These are phyloP conservation scores for Ennomos erosarius DNA, from an alignment of 2,888 invertebrate species.

Conservation along the genomic window DNA sequence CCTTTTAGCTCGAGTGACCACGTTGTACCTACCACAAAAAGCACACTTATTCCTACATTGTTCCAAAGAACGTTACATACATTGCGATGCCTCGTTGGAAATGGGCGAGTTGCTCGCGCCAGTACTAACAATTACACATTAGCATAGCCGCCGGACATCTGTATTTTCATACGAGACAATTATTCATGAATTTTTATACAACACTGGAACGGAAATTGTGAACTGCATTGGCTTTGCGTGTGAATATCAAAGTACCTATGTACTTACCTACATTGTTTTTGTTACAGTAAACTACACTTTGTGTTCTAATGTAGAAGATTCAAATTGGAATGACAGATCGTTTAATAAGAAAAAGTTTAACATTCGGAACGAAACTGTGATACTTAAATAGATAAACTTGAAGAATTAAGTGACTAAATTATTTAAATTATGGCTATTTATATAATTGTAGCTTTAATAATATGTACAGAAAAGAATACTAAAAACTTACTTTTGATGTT, in stretches of 20 bases:
- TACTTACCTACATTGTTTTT: background rate
- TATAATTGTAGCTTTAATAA: too few relatives aligned
- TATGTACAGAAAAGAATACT: too few relatives aligned
- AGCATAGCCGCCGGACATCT: conserved; percentile 31
- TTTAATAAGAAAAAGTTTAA: too few relatives aligned
- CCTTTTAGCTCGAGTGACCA: background rate
- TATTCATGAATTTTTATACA: conserved; percentile 25
- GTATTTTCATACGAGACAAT: conserved; percentile 17
- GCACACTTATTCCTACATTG: background rate
- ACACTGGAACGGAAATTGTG: conserved; percentile 15
- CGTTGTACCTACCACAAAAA: background rate
- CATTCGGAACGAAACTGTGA: too few relatives aligned
- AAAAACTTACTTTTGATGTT: too few relatives aligned
- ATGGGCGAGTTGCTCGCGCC: conserved; percentile 30
- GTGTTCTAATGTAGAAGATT: too few relatives aligned
- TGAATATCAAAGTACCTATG: background rate
- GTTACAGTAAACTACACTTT: background rate
- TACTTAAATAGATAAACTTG: too few relatives aligned
- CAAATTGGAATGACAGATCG: too few relatives aligned
- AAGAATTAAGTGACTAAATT: too few relatives aligned
- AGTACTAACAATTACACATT: conserved; percentile 39
- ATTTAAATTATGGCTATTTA: too few relatives aligned
- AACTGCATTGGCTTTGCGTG: background rate
- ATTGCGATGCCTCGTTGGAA: conserved; percentile 27
- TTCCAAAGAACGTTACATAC: conserved; percentile 17